phyloP scores from a whole-genome alignment of 1,140 invertebrate genomes.

The Cydia strobilella region DNA sequence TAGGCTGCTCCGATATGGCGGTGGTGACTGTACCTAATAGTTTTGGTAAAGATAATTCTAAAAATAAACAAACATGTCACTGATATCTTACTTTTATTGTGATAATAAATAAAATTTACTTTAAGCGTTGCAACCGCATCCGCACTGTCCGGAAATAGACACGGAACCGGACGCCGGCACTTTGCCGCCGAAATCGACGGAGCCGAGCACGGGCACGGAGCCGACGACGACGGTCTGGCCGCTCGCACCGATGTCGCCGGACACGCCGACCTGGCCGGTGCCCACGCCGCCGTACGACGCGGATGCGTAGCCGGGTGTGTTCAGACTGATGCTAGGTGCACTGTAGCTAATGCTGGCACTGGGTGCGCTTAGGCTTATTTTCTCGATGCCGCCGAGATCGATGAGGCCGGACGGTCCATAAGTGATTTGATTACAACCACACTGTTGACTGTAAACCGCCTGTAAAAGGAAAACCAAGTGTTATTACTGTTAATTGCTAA shows the following conservation, averaged over 20 bases:
- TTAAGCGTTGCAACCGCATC: conserved; percentile 35
- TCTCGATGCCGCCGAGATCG: neutral
- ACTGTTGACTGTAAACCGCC: neutral
- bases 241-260: conserved; percentile 37
- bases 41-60: no score
- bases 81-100: no score
- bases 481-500: no score
- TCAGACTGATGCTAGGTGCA: neutral
- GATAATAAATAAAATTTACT: no score
- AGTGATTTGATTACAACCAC: neutral
- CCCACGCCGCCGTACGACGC: conserved; percentile 40
- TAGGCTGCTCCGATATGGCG: no score
- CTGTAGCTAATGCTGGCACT: neutral
- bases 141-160: conserved; percentile 45
- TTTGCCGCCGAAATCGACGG: conserved; percentile 47
- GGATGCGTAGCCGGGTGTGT: neutral
- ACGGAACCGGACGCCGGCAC: conserved; percentile 51
- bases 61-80: no score
- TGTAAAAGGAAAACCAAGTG: neutral
- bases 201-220: conserved; percentile 51
- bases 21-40: no score
- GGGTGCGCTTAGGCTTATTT: neutral
- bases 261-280: conserved; percentile 46
- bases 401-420: neutral
- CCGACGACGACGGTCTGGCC: conserved; percentile 49